Percentiles rank a stretch among this genome's conserved stretches.
Evolutionary conservation across 2,797 vertebrate genomes (phyloP).

Genomic region (Vultur gryphus): DNA sequence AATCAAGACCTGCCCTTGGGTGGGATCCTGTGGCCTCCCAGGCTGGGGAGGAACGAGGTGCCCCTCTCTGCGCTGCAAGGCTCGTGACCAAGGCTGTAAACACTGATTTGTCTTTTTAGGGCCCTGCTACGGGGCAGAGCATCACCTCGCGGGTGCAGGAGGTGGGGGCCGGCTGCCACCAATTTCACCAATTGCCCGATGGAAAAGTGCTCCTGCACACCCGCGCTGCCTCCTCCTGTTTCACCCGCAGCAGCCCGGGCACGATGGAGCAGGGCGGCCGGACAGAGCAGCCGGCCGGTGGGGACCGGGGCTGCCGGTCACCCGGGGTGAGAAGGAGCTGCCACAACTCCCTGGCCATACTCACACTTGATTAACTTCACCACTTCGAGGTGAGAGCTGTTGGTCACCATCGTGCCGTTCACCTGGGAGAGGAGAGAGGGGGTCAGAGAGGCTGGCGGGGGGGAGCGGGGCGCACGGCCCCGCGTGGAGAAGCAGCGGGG

Average conservation of each 20-base stretch:
- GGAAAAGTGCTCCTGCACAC: not conserved
- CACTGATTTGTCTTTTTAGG: not conserved
- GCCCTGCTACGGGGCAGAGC: not conserved
- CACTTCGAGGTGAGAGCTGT: conserved; percentile 94
- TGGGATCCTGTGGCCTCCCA: not conserved
- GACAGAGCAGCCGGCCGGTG: not conserved
- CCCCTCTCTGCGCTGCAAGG: not conserved
- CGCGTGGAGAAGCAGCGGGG: rapidly evolving
- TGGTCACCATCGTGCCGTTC: conserved; percentile 89
- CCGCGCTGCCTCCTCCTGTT: not conserved
- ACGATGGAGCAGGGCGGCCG: rapidly evolving
- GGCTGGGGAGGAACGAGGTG: not conserved
- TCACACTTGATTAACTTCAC: conserved; percentile 97
- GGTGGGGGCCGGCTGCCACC: not conserved
- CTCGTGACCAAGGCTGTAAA: not conserved
- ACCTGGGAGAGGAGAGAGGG: conserved; percentile 75
- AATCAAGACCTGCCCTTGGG: not conserved
- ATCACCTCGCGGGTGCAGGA: not conserved
- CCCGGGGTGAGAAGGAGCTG: not conserved
- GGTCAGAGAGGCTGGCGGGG: rapidly evolving
- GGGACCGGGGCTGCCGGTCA: too few species aligned
- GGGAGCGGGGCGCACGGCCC: rapidly evolving
- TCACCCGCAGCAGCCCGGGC: too few species aligned
- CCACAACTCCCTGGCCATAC: conserved; percentile 24
- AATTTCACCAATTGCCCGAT: rapidly evolving